Evolutionary conservation across 2,797 vertebrate species (phyloP).

Genomic region (Lates japonicus): DNA sequence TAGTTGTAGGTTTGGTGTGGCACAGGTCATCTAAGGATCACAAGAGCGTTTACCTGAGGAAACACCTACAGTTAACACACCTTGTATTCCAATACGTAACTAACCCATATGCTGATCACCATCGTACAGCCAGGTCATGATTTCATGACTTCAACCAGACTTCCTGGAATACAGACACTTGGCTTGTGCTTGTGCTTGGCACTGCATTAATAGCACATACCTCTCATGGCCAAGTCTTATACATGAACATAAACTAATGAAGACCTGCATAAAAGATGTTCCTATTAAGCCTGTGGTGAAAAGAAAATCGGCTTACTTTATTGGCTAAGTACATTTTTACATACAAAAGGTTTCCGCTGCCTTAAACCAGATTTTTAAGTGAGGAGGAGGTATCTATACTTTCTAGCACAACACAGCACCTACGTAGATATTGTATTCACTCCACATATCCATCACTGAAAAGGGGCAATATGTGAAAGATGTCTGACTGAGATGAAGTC

Average conservation of each 20-base stretch:
- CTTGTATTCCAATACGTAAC: background rate
- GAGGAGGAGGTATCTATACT: background rate
- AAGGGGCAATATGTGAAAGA: background rate
- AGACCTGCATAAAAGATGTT: background rate
- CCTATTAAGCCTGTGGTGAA: background rate
- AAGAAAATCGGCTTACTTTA: background rate
- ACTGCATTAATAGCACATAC: background rate
- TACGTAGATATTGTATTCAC: background rate
- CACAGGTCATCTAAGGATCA: background rate
- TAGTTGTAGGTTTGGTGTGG: background rate
- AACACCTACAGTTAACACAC: background rate
- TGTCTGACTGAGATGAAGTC: background rate
- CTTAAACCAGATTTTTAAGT: background rate
- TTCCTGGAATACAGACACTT: background rate
- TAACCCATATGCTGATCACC: background rate
- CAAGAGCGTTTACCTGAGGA: background rate
- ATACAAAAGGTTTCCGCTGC: background rate
- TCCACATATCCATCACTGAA: background rate
- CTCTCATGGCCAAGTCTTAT: background rate
- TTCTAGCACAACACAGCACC: background rate
- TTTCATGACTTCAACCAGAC: background rate
- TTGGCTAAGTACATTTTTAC: background rate
- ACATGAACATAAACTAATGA: background rate
- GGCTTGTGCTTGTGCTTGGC: background rate
- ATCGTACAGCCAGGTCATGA: background rate